Percentiles rank a stretch among this genome's conserved stretches.
Evolutionary conservation across 1,140 invertebrate species (phyloP).

Genomic region (Zaprionus gabonicus): DNA sequence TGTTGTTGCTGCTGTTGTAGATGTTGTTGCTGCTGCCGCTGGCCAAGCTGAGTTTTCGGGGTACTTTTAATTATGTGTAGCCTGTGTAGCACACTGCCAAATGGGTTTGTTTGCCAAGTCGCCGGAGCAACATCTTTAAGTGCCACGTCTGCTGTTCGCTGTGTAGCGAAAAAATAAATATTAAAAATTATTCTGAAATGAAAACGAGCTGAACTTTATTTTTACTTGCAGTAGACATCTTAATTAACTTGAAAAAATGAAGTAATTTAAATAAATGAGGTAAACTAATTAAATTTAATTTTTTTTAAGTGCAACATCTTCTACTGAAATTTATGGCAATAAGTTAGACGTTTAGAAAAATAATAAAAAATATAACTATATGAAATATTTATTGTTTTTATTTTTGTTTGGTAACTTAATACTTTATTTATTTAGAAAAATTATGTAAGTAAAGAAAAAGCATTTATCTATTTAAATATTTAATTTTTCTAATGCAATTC

Average conservation of each 20-base stretch:
- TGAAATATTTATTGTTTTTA: too few species aligned
- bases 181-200: not conserved
- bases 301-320: not conserved
- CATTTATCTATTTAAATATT: too few species aligned
- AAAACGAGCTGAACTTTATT: not conserved
- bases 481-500: too few species aligned
- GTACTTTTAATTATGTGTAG: constrained; percentile 50
- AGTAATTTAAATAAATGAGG: not conserved
- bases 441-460: too few species aligned
- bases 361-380: too few species aligned
- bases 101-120: constrained; percentile 30
- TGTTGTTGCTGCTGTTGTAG: constrained; percentile 8
- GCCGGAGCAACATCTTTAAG: not conserved
- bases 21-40: not conserved
- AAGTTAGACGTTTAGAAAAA: not conserved
- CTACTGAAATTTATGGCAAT: not conserved
- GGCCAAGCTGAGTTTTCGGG: constrained; percentile 27
- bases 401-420: too few species aligned
- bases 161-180: not conserved
- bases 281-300: not conserved
- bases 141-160: not conserved
- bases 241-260: not conserved
- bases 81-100: constrained; percentile 12
- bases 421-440: too few species aligned
- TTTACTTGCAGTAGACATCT: not conserved